Percentiles rank a stretch among this genome's conserved stretches.
Conservation (phyloP, 2,888 invertebrate species). For the Patella depressa region DNA sequence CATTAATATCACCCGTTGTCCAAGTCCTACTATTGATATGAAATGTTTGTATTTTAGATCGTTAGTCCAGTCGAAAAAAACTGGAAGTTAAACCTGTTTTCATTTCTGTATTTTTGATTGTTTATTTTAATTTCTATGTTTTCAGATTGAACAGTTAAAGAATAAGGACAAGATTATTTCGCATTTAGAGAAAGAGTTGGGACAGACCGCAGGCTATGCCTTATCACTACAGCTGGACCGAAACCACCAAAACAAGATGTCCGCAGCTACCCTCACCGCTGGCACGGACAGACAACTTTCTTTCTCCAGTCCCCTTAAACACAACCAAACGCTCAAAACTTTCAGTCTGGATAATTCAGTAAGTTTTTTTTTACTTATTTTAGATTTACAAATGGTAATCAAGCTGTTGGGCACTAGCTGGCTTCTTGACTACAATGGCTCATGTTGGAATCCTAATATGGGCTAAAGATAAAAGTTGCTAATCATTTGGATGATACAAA, state of each 20-base stretch:
- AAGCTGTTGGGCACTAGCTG: no score
- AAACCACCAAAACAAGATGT: slow-evolving; percentile 12
- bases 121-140: neutral
- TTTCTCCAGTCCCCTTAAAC: slow-evolving; percentile 10
- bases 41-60: no score
- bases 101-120: no score
- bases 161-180: slow-evolving; percentile 50
- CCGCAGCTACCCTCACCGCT: neutral
- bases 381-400: no score
- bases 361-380: neutral
- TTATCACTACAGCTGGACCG: slow-evolving; percentile 23
- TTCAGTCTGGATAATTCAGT: neutral
- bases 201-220: slow-evolving; percentile 42
- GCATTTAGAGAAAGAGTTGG: slow-evolving; percentile 49
- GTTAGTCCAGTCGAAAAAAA: no score
- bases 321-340: slow-evolving; percentile 1
- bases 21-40: no score
- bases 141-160: slow-evolving; percentile 49
- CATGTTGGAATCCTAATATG: no score
- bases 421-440: no score
- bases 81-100: no score
- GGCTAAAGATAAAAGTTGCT: no score
- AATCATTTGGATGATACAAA: no score
- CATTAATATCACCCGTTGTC: no score
- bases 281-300: neutral